Base-by-base conservation (phyloP, 2,113 vertebrate genomes). In the Sinocyclocheilus grahami region DNA sequence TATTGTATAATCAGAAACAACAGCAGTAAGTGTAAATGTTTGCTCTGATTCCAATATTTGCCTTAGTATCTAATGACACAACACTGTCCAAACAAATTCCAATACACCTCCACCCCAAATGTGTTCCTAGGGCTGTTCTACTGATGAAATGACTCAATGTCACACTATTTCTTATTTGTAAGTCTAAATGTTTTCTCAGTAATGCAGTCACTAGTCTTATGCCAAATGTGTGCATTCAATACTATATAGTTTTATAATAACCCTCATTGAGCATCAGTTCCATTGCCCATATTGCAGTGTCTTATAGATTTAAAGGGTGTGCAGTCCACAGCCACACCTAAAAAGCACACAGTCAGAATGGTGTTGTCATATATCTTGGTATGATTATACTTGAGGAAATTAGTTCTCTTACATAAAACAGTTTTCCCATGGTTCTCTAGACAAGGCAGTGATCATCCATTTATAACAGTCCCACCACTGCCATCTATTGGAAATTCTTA, bases 101-200 rank as follows among this genome's bases (percentile, higher is more conserved):
- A 83, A 67, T 79, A n/a, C 51, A 46, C 39, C 84, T 88, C 86
- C 86, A 83, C 83, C 85, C 86, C 75, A 30, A 67, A 74, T 83
- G 33, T 79, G 78, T 86, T 60, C 33, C 6, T 74, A 42, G 69
- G 69, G 33, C 82, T 6, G 48, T 71, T 85, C 63, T 80, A 48
- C 11, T 5, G 37, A 7, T 65, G 39, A 83, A 20, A 76, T 82
- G 22, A 71, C 30, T 51, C 53, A 53, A 39, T 74, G 12, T 75
- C 33, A 55, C 8, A 51, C 27, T 22, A 8, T 51, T 51, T 42
- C 20, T 77, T 77, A 37, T 18, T 53, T 78, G 46, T 51, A 65
- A 27, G 37, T 18, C 6, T n/a, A 24, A n/a, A 14, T 7, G 22
- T 65, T n/a, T 81, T 81, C 14, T 65, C 42, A 67, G 13, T 24